Evolutionary conservation across 2,888 invertebrate species (phyloP).

Genomic region (Tinea pellionella): DNA sequence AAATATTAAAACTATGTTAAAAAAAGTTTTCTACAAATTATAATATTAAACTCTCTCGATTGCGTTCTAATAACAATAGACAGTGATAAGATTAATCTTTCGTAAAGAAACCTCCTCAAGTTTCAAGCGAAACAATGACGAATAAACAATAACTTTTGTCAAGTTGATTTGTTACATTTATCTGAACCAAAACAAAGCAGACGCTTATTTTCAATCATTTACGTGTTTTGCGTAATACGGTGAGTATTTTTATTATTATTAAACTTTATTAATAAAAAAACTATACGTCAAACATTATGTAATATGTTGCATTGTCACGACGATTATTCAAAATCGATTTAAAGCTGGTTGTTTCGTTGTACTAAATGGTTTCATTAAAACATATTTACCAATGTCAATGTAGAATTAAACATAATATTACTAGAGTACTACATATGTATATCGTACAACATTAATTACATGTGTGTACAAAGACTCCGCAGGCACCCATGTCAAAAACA

Average conservation of each 20-base stretch:
- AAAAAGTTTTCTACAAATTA: neutral
- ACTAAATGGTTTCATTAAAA: neutral
- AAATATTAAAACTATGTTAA: too few relatives aligned
- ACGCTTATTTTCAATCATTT: neutral
- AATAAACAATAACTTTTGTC: constrained; percentile 5
- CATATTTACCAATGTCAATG: too few relatives aligned
- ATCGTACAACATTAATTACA: neutral
- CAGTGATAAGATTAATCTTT: constrained; percentile 3
- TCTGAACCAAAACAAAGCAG: neutral
- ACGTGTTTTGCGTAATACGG: too few relatives aligned
- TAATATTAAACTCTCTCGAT: neutral
- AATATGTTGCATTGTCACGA: too few relatives aligned
- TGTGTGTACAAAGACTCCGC: neutral
- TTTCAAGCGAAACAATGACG: neutral
- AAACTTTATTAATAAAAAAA: too few relatives aligned
- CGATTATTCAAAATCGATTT: too few relatives aligned
- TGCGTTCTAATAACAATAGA: neutral
- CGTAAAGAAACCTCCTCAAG: neutral
- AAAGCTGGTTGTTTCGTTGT: too few relatives aligned
- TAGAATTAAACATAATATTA: neutral
- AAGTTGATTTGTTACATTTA: neutral
- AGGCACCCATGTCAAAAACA: neutral
- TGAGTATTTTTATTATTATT: too few relatives aligned
- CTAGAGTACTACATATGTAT: too few relatives aligned
- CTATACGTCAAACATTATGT: too few relatives aligned